These are phyloP conservation scores for Tetragonula carbonaria DNA, from an alignment of 2,888 invertebrate species.

Conservation along the genomic window DNA sequence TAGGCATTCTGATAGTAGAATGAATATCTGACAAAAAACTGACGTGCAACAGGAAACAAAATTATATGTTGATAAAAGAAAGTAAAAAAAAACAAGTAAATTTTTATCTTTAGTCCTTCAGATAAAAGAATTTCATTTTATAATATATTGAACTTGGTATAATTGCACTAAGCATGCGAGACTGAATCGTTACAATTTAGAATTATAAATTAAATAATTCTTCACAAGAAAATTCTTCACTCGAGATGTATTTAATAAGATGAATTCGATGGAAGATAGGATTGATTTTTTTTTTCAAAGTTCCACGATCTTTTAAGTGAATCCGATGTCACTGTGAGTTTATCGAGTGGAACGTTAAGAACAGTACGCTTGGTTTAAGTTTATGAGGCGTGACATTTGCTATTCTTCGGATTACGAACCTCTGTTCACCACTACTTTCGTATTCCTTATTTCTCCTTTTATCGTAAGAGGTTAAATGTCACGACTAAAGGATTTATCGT, in stretches of 20 bases:
- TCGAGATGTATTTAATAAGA: neutral
- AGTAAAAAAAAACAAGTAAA: no score
- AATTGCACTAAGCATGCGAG: no score
- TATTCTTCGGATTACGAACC: neutral
- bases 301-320: neutral
- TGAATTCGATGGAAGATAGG: neutral
- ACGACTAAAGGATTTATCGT: neutral
- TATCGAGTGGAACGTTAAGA: slow-evolving; percentile 22
- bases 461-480: neutral
- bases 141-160: no score
- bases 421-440: neutral
- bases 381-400: slow-evolving; percentile 19
- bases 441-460: neutral
- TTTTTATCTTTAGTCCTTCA: no score
- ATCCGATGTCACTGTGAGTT: neutral
- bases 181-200: no score
- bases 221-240: neutral
- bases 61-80: no score
- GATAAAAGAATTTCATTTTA: no score
- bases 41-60: no score
- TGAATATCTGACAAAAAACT: no score
- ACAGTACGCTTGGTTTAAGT: neutral
- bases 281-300: slow-evolving; percentile 9
- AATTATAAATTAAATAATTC: no score
- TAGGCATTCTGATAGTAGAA: no score